Evolutionary conservation across 2,797 vertebrate species (phyloP), one percentile per base, ranked within the genome.

Genomic region (Thalassophryne amazonica): DNA sequence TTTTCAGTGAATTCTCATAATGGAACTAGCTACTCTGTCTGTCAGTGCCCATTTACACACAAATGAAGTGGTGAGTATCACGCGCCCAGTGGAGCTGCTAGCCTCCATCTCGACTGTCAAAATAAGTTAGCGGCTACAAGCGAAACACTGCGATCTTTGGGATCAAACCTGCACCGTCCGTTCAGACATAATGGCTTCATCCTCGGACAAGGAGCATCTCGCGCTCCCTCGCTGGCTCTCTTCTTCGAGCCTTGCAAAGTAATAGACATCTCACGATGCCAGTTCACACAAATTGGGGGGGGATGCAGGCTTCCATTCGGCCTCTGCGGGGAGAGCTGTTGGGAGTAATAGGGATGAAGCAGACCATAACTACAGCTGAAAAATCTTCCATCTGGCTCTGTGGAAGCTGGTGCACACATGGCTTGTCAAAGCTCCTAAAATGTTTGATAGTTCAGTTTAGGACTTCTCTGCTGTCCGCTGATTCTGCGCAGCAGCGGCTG

Each of bases 41-140:
- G 87, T 86, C 87, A 72, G 68, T 43, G 69, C 77, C 75, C 75
- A 86, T 87, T 89, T 85, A 81, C 80, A 68, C 85, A 77, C 78
- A 84, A 83, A 86, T 80, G 83, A 85, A 86, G 83, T 76, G 79
- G 80, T 64, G 34, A 78, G 83, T 42, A 45, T 34, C 57, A 10
- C 16, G 65, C 57, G 54, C 80, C 81, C 78, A 32, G 59, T 14
- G 65, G 81, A 82, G 80, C 71, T 29, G 76, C 83, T 77, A 22
- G 80, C 80, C 76, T 64, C 83, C 68, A 75, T 85, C 77, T 78
- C 76, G 29, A 70, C 85, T 87, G 87, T 88, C 87, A 85, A 56
- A 81, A 73, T 17, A 33, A 52, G 77, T 89, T 88, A 89, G 79
- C 5, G 62, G 74, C 66, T 77, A 86, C 86, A 86, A 63, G 80